Percentiles rank a stretch among this genome's conserved stretches.
These are phyloP conservation scores for Schrankia costaestrigalis DNA, from an alignment of 2,888 invertebrate genomes.

Conservation along the genomic window DNA sequence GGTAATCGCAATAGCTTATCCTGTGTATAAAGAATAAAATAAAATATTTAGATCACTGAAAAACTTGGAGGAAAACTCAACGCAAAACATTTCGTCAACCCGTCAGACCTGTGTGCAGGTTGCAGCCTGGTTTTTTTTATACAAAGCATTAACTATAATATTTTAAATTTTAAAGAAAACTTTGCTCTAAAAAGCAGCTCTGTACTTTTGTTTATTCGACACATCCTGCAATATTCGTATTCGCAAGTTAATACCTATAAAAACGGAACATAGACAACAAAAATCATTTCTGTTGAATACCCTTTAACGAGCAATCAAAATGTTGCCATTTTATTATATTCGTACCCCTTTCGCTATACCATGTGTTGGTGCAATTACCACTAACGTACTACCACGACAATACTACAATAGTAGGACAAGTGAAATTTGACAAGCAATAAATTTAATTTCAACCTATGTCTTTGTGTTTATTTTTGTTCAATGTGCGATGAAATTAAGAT, in stretches of 20 bases:
- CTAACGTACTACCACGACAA: constrained; percentile 49
- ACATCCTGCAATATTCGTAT: no score
- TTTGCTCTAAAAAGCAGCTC: not conserved
- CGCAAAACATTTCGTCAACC: no score
- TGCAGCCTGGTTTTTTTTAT: no score
- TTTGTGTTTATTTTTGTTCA: constrained; percentile 64
- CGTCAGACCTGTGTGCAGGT: no score
- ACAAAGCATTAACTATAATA: no score
- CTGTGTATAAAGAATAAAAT: no score
- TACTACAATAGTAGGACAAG: constrained; percentile 56
- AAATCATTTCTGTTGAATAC: constrained; percentile 38
- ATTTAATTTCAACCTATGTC: constrained; percentile 60
- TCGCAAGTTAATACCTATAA: no score
- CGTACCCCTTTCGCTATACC: constrained; percentile 64
- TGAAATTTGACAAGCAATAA: constrained; percentile 76
- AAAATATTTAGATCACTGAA: no score
- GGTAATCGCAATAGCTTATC: no score
- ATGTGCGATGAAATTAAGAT: constrained; percentile 64
- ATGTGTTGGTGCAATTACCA: constrained; percentile 74
- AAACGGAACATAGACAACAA: constrained; percentile 1
- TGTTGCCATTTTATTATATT: constrained; percentile 42
- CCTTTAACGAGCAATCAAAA: constrained; percentile 47
- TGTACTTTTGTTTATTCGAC: not conserved
- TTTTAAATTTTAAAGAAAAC: not conserved
- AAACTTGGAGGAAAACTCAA: no score